These are phyloP conservation scores for Adoxophyes honmai DNA, from an alignment of 1,140 invertebrate genomes.

Conservation along the genomic window DNA sequence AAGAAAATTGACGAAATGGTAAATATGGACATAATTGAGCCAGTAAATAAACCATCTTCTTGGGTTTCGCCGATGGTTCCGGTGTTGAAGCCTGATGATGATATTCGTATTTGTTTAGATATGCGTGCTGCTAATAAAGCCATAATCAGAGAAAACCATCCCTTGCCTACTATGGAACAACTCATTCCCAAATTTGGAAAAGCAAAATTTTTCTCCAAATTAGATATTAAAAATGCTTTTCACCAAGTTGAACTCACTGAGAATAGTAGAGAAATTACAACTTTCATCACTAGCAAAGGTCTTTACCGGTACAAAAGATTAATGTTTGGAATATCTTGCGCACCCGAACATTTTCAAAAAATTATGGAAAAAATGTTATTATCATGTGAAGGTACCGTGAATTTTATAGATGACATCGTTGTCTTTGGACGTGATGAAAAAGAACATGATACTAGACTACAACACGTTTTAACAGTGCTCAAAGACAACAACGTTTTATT, in stretches of 20 bases:
- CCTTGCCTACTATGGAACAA: constrained; percentile 30
- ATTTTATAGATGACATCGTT: background rate
- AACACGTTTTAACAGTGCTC: constrained; percentile 28
- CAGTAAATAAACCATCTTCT: constrained; percentile 26
- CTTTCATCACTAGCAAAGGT: constrained; percentile 40
- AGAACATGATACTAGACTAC: constrained; percentile 36
- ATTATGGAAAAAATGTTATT: background rate
- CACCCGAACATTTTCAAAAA: background rate
- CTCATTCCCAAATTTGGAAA: constrained; percentile 28
- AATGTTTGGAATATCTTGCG: background rate
- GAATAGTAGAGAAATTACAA: no score
- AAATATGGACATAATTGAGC: constrained; percentile 28
- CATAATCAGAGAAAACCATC: constrained; percentile 32
- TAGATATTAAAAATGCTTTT: no score
- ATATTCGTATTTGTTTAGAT: constrained; percentile 39
- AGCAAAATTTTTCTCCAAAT: constrained; percentile 32
- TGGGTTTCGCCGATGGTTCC: constrained; percentile 42
- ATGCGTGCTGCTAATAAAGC: constrained; percentile 47
- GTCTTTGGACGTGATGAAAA: background rate
- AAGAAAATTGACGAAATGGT: constrained; percentile 16
- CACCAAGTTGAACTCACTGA: no score
- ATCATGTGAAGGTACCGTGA: background rate
- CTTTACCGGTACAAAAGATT: constrained; percentile 22
- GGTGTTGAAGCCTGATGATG: constrained; percentile 26
- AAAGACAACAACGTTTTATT: constrained; percentile 10